These are phyloP conservation scores for Gymnarchus niloticus DNA, from an alignment of 2,113 vertebrate genomes.

Conservation along the genomic window DNA sequence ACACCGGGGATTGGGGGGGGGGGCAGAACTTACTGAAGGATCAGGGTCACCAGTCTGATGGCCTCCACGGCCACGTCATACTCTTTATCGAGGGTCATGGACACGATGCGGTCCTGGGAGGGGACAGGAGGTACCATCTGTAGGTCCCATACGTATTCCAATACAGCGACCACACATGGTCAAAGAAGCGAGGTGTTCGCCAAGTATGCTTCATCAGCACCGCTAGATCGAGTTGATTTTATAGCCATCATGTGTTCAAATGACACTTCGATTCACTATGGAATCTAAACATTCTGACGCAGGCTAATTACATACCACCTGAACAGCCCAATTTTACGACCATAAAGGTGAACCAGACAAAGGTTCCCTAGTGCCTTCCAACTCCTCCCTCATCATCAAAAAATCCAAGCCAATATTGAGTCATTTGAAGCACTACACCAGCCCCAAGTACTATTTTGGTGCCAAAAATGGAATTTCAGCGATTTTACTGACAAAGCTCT, in stretches of 20 bases:
- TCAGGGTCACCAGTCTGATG: constrained; percentile 92
- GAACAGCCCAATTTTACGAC: neutral
- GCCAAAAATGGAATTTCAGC: neutral
- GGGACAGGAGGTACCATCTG: neutral
- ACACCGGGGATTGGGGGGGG: neutral
- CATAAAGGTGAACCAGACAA: neutral
- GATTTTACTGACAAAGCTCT: neutral
- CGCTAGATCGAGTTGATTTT: neutral
- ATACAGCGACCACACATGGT: neutral
- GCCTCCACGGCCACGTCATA: constrained; percentile 98
- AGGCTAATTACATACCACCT: neutral
- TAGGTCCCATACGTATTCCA: neutral
- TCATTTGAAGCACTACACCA: neutral
- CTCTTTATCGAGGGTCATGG: constrained; percentile 98
- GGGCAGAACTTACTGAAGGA: constrained; percentile 85
- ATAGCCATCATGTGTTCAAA: neutral
- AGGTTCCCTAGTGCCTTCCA: no score
- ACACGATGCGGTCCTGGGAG: constrained; percentile 92
- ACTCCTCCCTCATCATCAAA: neutral
- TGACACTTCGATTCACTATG: neutral
- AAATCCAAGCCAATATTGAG: neutral
- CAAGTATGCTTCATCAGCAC: neutral
- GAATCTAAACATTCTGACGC: neutral
- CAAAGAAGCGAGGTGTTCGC: neutral
- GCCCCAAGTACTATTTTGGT: neutral